Conservation (phyloP, 2,113 vertebrate genomes). For the Esox niger region DNA sequence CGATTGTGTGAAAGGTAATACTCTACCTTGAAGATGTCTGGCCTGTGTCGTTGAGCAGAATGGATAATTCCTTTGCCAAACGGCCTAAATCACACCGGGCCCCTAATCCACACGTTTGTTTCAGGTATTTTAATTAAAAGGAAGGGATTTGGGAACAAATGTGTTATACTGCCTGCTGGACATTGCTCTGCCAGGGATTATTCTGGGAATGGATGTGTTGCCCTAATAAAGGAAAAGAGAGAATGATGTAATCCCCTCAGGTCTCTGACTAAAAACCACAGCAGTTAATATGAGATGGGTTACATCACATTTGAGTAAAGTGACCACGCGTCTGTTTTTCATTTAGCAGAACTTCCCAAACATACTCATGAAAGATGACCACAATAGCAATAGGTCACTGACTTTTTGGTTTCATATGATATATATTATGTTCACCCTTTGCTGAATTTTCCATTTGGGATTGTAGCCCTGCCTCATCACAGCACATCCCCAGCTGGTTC, state of each 20-base stretch:
- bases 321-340: not conserved
- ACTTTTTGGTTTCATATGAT: too few relatives aligned
- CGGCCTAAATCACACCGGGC: not conserved
- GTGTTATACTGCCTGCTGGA: not conserved
- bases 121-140: not conserved
- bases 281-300: not conserved
- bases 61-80: not conserved
- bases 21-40: not conserved
- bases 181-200: not conserved
- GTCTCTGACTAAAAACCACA: not conserved
- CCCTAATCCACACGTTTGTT: not conserved
- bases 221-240: not conserved
- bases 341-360: too few relatives aligned
- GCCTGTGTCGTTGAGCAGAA: not conserved
- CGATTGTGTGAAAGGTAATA: conserved; percentile 5
- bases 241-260: not conserved
- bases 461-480: too few relatives aligned
- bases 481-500: too few relatives aligned
- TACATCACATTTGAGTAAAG: not conserved
- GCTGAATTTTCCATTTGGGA: too few relatives aligned
- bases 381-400: too few relatives aligned
- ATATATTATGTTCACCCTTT: too few relatives aligned
- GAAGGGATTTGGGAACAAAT: not conserved
- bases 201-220: not conserved
- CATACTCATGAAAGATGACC: too few relatives aligned